A percentile compares a stretch with the other conserved stretches of the same genome.
These are phyloP conservation scores for Pterostichus niger DNA, from an alignment of 2,888 invertebrate species.

Conservation along the genomic window DNA sequence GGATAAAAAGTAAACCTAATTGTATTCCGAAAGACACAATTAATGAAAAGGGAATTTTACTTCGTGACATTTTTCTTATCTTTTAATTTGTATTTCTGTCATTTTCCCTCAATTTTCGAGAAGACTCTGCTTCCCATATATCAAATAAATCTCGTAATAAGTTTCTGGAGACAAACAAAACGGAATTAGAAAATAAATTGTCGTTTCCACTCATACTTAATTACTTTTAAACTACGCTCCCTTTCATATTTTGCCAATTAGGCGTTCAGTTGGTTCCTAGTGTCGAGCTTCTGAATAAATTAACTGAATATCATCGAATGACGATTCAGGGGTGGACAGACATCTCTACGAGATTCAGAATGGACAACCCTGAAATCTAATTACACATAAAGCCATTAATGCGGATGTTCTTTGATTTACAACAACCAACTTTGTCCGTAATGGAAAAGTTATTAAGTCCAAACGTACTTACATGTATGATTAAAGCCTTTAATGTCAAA, in stretches of 20 bases:
- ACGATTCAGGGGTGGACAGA: constrained; percentile 7
- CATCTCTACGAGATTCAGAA: neutral
- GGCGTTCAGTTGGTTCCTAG: constrained; percentile 4
- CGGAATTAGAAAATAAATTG: constrained; percentile 55
- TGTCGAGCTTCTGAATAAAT: constrained; percentile 44
- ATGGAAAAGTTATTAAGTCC: no score
- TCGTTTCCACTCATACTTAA: constrained; percentile 57
- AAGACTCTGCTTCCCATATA: neutral
- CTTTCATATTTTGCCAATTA: constrained; percentile 58
- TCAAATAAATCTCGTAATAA: constrained; percentile 48
- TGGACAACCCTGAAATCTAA: constrained; percentile 2
- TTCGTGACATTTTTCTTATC: neutral
- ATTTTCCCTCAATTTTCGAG: constrained; percentile 47
- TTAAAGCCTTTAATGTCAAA: no score
- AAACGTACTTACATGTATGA: no score
- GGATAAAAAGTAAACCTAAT: no score
- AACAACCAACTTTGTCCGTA: neutral
- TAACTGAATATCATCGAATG: constrained; percentile 27
- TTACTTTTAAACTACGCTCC: constrained; percentile 54
- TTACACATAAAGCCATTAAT: constrained; percentile 42
- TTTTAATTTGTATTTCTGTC: constrained; percentile 4
- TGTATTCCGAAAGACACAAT: no score
- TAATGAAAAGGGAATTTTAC: no score
- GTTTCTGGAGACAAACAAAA: constrained; percentile 48
- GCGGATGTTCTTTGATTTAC: constrained; percentile 20